Percentiles rank a stretch among this genome's conserved stretches.
Evolutionary conservation across 2,113 vertebrate species (phyloP).

Genomic region (Cyrtonyx montezumae): DNA sequence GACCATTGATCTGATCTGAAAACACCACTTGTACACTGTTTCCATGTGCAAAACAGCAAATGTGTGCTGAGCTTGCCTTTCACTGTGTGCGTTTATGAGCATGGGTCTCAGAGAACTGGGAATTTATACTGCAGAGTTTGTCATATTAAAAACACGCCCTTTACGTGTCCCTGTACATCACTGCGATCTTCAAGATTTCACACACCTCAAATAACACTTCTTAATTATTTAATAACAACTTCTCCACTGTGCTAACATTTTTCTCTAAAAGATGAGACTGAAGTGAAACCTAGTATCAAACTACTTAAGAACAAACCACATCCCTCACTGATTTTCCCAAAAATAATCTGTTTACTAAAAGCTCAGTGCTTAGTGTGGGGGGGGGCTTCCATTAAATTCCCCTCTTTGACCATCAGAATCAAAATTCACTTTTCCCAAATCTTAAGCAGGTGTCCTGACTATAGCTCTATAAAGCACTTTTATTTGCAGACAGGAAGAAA

Average conservation of each 20-base stretch:
- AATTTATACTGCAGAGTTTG: neutral
- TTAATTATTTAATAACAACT: neutral
- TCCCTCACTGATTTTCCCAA: neutral
- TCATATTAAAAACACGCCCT: neutral
- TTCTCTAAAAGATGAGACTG: neutral
- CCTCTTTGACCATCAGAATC: neutral
- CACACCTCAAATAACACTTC: neutral
- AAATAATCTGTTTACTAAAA: neutral
- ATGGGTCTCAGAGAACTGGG: neutral
- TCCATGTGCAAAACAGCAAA: neutral
- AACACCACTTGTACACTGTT: neutral
- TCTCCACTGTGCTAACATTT: neutral
- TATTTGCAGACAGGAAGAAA: neutral
- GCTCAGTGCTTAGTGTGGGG: neutral
- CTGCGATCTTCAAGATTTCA: neutral
- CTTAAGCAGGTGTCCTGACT: neutral
- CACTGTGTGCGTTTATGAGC: neutral
- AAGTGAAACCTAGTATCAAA: neutral
- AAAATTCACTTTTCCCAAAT: neutral
- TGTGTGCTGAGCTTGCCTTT: neutral
- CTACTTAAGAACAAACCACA: neutral
- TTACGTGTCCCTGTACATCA: fast-evolving
- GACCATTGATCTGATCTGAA: neutral
- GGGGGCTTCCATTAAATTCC: neutral
- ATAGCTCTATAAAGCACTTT: neutral